These are phyloP conservation scores for Henicopernis longicauda DNA, from an alignment of 2,113 vertebrate species.

Conservation along the genomic window DNA sequence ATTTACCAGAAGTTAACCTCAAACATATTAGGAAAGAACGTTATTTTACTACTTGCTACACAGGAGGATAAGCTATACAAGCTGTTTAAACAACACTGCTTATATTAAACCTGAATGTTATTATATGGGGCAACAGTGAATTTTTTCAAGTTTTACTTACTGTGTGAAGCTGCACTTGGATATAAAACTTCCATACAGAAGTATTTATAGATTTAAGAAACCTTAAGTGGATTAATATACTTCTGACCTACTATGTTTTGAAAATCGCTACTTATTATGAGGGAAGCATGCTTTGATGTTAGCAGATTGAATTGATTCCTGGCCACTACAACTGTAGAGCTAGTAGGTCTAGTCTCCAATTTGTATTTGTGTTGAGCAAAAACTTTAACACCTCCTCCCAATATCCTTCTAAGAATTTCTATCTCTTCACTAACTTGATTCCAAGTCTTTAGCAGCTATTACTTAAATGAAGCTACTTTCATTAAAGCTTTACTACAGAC, in stretches of 20 bases:
- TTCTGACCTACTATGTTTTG: background rate
- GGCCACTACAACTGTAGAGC: background rate
- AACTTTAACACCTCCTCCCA: background rate
- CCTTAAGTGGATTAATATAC: background rate
- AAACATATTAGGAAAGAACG: background rate
- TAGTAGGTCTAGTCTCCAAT: background rate
- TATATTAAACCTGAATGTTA: background rate
- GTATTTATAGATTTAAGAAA: background rate
- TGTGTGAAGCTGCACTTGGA: background rate
- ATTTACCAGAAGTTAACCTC: background rate
- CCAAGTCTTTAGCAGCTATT: background rate
- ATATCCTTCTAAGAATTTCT: background rate
- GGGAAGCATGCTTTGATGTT: background rate
- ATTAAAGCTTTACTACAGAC: background rate
- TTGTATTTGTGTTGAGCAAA: background rate
- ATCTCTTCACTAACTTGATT: background rate
- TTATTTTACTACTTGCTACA: background rate
- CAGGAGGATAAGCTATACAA: background rate
- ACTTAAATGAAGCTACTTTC: background rate
- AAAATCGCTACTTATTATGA: background rate
- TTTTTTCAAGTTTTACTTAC: background rate
- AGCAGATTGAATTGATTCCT: background rate
- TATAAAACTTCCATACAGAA: background rate
- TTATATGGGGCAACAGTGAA: background rate
- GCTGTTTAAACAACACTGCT: background rate